Conservation (phyloP, 2,797 vertebrate genomes). For the Denticeps clupeoides region DNA sequence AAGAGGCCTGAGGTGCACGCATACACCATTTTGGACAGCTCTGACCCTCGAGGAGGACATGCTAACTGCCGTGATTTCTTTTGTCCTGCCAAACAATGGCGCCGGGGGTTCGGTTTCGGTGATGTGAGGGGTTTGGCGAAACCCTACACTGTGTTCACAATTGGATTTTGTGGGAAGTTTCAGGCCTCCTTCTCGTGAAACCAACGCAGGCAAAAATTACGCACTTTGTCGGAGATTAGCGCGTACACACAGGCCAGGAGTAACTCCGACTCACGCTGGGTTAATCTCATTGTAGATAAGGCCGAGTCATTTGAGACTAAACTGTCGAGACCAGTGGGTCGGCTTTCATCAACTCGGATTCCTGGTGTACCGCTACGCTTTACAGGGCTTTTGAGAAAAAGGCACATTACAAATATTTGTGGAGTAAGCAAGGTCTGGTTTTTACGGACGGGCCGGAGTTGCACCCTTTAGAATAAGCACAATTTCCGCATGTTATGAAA, state of each 20-base stretch:
- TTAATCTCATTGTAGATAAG: neutral
- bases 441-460: neutral
- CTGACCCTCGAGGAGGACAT: slow-evolving; percentile 42
- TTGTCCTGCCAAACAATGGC: slow-evolving; percentile 60
- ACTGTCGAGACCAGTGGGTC: neutral
- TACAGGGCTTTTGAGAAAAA: neutral
- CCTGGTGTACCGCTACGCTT: neutral
- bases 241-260: slow-evolving; percentile 32
- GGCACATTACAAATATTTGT: neutral
- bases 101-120: slow-evolving; percentile 52
- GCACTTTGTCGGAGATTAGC: slow-evolving; percentile 25
- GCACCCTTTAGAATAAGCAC: neutral
- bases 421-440: neutral
- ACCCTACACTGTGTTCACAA: slow-evolving; percentile 55
- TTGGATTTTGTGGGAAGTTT: slow-evolving; percentile 55
- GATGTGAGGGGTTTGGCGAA: slow-evolving; percentile 47
- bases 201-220: slow-evolving; percentile 50
- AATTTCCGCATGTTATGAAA: slow-evolving; percentile 13
- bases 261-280: neutral
- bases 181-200: slow-evolving; percentile 51
- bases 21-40: slow-evolving; percentile 49
- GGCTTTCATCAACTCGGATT: neutral
- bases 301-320: neutral
- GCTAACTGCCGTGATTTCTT: slow-evolving; percentile 52
- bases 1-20: slow-evolving; percentile 44